Percentiles rank a stretch among this genome's conserved stretches.
Evolutionary conservation across 1,140 invertebrate genomes (phyloP).

Genomic region (Teleogryllus occipitalis): DNA sequence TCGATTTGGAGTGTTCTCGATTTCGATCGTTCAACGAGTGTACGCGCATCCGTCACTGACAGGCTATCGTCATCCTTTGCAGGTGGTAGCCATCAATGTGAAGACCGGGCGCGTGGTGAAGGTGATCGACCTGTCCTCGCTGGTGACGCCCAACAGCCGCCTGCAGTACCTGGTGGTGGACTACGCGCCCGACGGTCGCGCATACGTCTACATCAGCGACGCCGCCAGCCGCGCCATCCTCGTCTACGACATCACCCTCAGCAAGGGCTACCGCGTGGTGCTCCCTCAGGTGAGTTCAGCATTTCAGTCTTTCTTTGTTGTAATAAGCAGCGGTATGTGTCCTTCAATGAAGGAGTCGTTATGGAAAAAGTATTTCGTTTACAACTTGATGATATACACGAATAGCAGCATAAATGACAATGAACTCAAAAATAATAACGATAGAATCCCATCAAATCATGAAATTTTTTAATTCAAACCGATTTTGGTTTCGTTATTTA

Average conservation of each 20-base stretch:
- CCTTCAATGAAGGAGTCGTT: too few species aligned
- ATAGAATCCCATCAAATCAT: too few species aligned
- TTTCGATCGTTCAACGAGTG: too few species aligned
- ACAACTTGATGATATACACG: too few species aligned
- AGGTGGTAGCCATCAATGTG: constrained; percentile 33
- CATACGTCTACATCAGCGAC: constrained; percentile 49
- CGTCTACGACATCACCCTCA: constrained; percentile 49
- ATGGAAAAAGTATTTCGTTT: too few species aligned
- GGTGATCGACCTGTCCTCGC: constrained; percentile 16
- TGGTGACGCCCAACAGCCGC: constrained; percentile 26
- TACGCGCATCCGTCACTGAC: constrained; percentile 35
- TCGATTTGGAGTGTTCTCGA: too few species aligned
- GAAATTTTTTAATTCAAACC: too few species aligned
- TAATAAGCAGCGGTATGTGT: too few species aligned
- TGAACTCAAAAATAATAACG: too few species aligned
- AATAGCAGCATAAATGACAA: too few species aligned
- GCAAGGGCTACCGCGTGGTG: constrained; percentile 36
- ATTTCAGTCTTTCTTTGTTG: neutral
- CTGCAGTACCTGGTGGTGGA: constrained; percentile 53
- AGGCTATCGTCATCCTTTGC: neutral
- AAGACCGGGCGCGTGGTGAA: constrained; percentile 20
- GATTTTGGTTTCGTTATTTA: too few species aligned
- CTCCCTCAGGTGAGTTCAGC: constrained; percentile 22
- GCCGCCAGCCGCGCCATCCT: constrained; percentile 51
- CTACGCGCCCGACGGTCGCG: constrained; percentile 25